These are phyloP conservation scores for Rhopalosiphum nymphaeae DNA, from an alignment of 2,888 invertebrate genomes.

Conservation along the genomic window DNA sequence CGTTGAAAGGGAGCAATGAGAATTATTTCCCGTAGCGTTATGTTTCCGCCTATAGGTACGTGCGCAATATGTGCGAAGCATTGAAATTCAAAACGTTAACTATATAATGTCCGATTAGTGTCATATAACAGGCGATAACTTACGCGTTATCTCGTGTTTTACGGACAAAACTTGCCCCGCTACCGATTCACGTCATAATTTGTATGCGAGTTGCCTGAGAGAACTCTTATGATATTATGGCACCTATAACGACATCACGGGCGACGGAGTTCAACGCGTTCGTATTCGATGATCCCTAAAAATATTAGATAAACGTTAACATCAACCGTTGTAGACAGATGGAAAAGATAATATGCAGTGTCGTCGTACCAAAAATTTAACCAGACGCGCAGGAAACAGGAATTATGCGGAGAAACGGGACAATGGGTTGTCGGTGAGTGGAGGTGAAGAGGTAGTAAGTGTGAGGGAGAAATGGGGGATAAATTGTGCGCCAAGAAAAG, in stretches of 20 bases:
- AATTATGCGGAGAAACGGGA: no score
- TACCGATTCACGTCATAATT: neutral
- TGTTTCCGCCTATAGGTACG: neutral
- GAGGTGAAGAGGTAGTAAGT: neutral
- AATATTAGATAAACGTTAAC: neutral
- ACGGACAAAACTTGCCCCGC: neutral
- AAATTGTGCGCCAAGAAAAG: neutral
- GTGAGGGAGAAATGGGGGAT: neutral
- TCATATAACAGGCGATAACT: constrained; percentile 28
- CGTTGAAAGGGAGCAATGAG: neutral
- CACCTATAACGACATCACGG: neutral
- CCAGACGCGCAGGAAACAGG: no score
- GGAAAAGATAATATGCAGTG: neutral
- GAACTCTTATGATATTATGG: neutral
- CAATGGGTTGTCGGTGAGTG: no score
- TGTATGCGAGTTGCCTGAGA: neutral
- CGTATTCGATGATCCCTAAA: no score
- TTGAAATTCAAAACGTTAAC: constrained; percentile 38
- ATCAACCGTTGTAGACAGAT: neutral
- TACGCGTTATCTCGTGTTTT: neutral
- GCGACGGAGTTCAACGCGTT: no score
- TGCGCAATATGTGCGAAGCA: neutral
- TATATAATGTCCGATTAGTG: constrained; percentile 38
- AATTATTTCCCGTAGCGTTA: constrained; percentile 8
- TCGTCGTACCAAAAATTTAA: neutral